These are phyloP conservation scores for Crocodylus rhombifer DNA, from an alignment of 2,797 vertebrate species.

Conservation along the genomic window DNA sequence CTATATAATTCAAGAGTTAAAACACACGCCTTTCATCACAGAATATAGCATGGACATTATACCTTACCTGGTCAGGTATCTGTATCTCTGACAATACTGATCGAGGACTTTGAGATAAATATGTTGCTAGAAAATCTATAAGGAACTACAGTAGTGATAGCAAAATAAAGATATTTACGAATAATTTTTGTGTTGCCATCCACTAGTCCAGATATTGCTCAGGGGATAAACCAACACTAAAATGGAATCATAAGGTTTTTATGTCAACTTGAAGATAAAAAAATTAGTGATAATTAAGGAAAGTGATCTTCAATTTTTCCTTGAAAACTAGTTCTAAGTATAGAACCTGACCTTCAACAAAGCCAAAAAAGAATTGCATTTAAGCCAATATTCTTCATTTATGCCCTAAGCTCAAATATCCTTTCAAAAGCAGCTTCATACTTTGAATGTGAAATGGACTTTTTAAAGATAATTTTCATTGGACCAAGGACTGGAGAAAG, in stretches of 20 bases:
- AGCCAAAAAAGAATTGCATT: neutral
- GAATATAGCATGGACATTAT: neutral
- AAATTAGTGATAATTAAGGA: neutral
- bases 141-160: neutral
- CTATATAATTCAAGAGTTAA: neutral
- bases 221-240: neutral
- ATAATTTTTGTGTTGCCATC: neutral
- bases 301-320: neutral
- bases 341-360: neutral
- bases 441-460: constrained; percentile 27
- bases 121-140: neutral
- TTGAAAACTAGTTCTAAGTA: neutral
- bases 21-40: neutral
- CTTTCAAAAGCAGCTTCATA: constrained; percentile 12
- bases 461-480: constrained; percentile 4
- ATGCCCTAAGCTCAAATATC: neutral
- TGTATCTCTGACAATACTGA: neutral
- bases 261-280: neutral
- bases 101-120: neutral
- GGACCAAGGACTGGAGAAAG: neutral
- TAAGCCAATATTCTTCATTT: neutral
- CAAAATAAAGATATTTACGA: neutral
- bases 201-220: constrained; percentile 9
- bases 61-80: neutral
- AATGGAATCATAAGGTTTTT: neutral